Evolutionary conservation across 2,113 vertebrate species (phyloP).

Genomic region (Platichthys stellatus): DNA sequence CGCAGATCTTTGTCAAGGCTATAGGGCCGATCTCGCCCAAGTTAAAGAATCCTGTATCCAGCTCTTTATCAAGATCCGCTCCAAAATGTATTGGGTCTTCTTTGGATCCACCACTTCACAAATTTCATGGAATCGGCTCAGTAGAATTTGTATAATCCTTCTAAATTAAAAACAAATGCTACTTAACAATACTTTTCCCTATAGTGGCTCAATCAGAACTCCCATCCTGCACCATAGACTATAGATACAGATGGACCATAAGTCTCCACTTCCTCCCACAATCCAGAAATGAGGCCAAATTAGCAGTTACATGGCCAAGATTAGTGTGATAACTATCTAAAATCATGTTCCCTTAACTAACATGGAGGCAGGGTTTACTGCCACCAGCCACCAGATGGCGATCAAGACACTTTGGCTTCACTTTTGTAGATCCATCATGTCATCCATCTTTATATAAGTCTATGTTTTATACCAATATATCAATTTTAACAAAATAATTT

Average conservation of each 20-base stretch:
- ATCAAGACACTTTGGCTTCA: neutral
- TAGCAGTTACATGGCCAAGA: neutral
- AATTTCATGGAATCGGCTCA: too few species aligned
- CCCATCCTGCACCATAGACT: neutral
- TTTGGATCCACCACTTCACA: too few species aligned
- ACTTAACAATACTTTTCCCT: neutral
- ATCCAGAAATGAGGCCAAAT: too few species aligned
- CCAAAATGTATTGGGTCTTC: too few species aligned
- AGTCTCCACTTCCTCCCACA: too few species aligned
- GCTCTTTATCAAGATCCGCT: too few species aligned
- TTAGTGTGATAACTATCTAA: too few species aligned
- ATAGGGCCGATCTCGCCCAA: neutral
- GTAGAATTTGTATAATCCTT: too few species aligned
- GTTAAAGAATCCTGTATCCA: neutral
- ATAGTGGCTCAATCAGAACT: neutral
- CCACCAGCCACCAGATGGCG: neutral
- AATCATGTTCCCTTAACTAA: neutral
- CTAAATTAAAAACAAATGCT: too few species aligned
- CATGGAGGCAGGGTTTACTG: neutral
- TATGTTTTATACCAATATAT: neutral
- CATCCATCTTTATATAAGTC: neutral
- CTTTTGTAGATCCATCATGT: too few species aligned
- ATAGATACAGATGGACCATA: too few species aligned
- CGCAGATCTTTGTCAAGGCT: too few species aligned
- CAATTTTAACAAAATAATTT: conserved; percentile 7